Base-by-base conservation (phyloP, 2,113 vertebrate species). In the Zingel zingel region DNA sequence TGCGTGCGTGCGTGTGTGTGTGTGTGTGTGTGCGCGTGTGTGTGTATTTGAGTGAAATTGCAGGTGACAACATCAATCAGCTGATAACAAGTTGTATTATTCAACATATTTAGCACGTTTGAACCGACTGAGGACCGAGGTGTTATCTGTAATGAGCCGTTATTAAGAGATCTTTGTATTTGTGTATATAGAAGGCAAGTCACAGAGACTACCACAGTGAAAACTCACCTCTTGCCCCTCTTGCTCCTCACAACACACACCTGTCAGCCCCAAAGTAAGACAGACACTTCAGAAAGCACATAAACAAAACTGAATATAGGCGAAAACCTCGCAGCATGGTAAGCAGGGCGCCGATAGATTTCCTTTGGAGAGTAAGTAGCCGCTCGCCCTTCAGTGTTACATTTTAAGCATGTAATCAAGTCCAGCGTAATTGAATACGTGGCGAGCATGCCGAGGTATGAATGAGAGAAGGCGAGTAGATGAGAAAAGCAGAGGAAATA, bases 341-440 rank as follows among this genome's bases (percentile, higher is more conserved):
- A 78, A 87, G 77, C 73, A 79, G 84, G 84, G 86, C 30, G 18
- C 74, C 74, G 25, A 74, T 77, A 82, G 76, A 85, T 89, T 88
- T 86, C 66, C 84, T 91, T 83, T 36, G 23, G 62, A 77, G 59
- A 68, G 75, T 84, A 79, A 91, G 79, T 84, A 81, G 88, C 90
- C 74, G 56, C 68, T 91, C 66, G 68, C 81, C 75, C 86, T 88
- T 86, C 91, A 86, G 78, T 73, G 90, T 81, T 66, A 59, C 81
- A 88, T 90, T 89, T 90, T 90, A 88, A 92, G 86, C 81, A 82
- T 86, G 82, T 90, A 93, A 92, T 94, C 85, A 92, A 92, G 86
- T 92, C 89, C 70, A 2, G 70, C 68, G 87, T 93, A 92, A 94
- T 93, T 93, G 90, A 94, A 94, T 91, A 93, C 87, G 91, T 94